Evolutionary conservation across 2,113 vertebrate species (phyloP), one percentile per base, ranked within the genome.

Genomic region (Myrmecobius fasciatus): DNA sequence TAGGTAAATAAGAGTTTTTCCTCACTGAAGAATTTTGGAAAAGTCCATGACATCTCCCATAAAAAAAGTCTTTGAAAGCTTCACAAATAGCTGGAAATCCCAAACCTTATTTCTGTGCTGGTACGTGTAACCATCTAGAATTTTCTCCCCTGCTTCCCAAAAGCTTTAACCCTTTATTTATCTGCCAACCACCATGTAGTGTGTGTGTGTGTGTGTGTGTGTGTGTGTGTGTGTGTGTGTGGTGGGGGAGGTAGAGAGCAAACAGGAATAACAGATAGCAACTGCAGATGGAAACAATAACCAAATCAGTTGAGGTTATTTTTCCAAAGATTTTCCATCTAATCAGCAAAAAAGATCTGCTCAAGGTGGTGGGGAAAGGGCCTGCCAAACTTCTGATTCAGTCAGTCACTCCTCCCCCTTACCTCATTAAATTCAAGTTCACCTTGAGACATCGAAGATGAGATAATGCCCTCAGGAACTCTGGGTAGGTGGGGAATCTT

Each of bases 1-100:
- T 89, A 89, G 94, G 96, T 95, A 94, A 88, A 93, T 31, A 24
- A 52, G 93, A 89, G 83, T 94, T 95, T 96, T 96, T 48, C 94
- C 92, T 26, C 5, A 43, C 90, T 53, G 47, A 88, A 96, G 95
- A 97, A 90, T 25, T 95, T 94, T 51, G 36, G 92, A 52, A 92
- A 97, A 94, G 52, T 49, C 96, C 88, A 31, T 31, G 91, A 95
- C 75, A 54, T 91, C 91, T 90, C 67, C 96, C 89, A 75, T 49
- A 54, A 89, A 91, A 46, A 94, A 89, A 91, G 49, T 91, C 92
- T 92, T 96, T 96, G 95, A 94, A 53, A 92, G 0, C 3, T 89
- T 54, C 91, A 96, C 93, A 96, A 95, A 52, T 53, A 53, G n/a
- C 93, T 96, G 95, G 91, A 83, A 92, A 91, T 89, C 90, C 90